Base-by-base conservation (phyloP, 1,140 invertebrate genomes). In the Meloidogyne chitwoodi region DNA sequence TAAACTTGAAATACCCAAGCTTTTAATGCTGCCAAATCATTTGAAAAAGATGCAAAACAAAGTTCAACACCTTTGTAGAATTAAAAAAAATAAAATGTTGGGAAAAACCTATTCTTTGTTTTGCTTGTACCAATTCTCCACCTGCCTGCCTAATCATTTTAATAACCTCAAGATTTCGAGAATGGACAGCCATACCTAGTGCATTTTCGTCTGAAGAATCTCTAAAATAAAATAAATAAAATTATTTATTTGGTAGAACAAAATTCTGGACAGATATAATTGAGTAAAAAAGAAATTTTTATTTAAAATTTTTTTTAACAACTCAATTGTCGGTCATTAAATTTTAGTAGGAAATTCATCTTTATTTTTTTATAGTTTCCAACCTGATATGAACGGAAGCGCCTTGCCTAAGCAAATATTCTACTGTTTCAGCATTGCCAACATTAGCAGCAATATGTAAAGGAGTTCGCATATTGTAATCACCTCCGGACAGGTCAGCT, bases 381-480 rank as follows among this genome's bases (percentile, higher is more conserved):
- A 27, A 87, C 84, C 84, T 82, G 2, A 77, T 88, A 80, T 95
- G 93, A n/a, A 95, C 92, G 69, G 91, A 93, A 0, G 93, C 93
- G 1, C 94, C 94, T 81, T 93, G 91, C 62, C 91, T 89, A 24
- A 96, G 87, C 11, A 96, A 88, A 88, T 91, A 92, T 77, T 91
- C 90, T 0, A 94, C 92, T 0, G 93, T 89, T 1, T 90, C 81
- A 0, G 91, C 65, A 78, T 92, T 91, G 0, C 93, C 93, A 80
- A 92, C 89, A 61, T 90, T 88, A 48, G 92, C 91, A 11, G 93
- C 93, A 61, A 94, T 89, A 81, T 95, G 93, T 0, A 95, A 88
- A 0, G 93, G 91, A 0, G 93, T 94, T 73, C 93, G 90, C 12
- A 91, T 90, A 88, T 94, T 93, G 68, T 92, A 91, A 85, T 94